Conservation (phyloP, 1,140 invertebrate species). For the Procambarus clarkii region DNA sequence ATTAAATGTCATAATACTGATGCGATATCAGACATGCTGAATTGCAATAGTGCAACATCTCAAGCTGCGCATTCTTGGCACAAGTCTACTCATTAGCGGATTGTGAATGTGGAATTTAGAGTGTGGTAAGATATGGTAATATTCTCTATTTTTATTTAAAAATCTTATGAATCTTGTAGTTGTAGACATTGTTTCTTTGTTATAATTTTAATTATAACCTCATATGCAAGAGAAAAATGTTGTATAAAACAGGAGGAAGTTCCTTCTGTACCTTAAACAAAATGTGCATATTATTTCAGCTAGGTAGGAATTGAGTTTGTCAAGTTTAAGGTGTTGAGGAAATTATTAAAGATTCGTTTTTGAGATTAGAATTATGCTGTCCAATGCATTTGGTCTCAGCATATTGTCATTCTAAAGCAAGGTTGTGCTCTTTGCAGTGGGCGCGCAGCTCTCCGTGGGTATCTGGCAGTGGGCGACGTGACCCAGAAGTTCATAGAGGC, state of each 20-base stretch:
- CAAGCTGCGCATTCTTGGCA: neutral
- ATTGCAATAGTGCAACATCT: neutral
- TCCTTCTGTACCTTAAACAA: no score
- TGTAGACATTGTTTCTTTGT: no score
- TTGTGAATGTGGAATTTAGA: neutral
- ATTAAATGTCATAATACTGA: conserved; percentile 10
- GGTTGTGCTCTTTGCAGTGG: conserved; percentile 68
- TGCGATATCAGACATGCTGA: neutral
- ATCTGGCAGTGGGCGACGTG: conserved; percentile 53
- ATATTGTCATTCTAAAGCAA: conserved; percentile 56
- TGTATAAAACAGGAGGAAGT: no score
- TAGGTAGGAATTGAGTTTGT: no score
- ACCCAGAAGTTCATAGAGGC: conserved; percentile 32
- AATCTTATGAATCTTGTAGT: no score
- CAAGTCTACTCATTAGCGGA: neutral
- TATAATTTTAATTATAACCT: no score
- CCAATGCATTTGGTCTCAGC: neutral
- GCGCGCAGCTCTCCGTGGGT: conserved; percentile 56
- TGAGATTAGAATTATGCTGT: neutral
- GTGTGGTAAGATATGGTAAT: neutral
- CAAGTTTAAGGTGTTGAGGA: neutral
- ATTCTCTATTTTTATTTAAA: neutral
- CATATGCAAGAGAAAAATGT: no score
- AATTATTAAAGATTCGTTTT: neutral
- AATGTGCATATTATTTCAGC: no score